Evolutionary conservation across 2,888 invertebrate genomes (phyloP).

Genomic region (Nomada lathburiana): DNA sequence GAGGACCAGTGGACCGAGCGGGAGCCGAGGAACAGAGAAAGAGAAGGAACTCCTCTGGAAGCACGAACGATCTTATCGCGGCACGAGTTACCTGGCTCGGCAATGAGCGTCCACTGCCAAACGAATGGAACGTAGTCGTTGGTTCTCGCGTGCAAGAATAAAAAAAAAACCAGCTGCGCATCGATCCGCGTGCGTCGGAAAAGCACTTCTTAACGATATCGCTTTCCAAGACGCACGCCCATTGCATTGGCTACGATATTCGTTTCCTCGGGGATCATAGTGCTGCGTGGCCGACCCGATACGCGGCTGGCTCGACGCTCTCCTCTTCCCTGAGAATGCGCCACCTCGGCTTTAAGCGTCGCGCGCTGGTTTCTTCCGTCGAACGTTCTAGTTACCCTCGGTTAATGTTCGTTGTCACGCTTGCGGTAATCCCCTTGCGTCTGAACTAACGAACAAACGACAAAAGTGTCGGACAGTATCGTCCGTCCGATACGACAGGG

Average conservation of each 20-base stretch:
- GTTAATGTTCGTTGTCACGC: background rate
- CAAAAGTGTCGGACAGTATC: background rate
- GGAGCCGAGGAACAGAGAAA: constrained; percentile 12
- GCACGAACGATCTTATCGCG: constrained; percentile 63
- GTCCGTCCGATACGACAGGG: background rate
- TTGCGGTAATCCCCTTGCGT: background rate
- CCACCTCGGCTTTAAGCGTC: background rate
- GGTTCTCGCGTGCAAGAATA: constrained; percentile 38
- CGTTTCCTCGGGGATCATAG: constrained; percentile 12
- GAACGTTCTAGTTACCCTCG: constrained; percentile 20
- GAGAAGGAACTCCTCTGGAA: constrained; percentile 50
- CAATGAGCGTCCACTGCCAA: constrained; percentile 62
- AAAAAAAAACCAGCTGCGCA: constrained; percentile 26
- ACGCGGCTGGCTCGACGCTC: constrained; percentile 22
- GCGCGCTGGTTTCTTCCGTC: constrained; percentile 12
- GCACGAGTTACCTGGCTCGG: constrained; percentile 53
- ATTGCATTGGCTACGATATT: constrained; percentile 31
- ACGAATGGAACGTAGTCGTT: constrained; percentile 62
- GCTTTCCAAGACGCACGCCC: background rate
- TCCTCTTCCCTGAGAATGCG: constrained; percentile 3
- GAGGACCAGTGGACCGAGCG: constrained; percentile 41
- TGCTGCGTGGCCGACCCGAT: background rate
- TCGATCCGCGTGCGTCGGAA: constrained; percentile 35
- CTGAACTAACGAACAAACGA: background rate
- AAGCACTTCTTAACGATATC: constrained; percentile 40